Evolutionary conservation across 2,113 vertebrate species (phyloP).

Genomic region (Willisornis vidua): DNA sequence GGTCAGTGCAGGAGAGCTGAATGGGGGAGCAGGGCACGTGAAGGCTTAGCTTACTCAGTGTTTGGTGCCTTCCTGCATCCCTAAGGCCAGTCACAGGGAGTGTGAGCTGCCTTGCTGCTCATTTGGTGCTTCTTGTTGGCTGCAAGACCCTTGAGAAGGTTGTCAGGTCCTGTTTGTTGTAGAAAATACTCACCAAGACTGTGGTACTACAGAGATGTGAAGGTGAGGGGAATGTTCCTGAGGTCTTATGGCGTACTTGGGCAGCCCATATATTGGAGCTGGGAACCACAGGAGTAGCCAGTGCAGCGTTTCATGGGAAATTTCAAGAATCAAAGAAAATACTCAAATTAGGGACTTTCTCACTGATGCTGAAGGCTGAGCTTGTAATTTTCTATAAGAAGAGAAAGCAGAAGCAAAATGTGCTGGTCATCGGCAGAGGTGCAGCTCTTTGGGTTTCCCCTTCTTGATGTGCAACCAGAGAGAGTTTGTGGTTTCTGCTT

Average conservation of each 20-base stretch:
- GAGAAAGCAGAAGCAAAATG: slow-evolving; percentile 16
- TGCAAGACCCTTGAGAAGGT: not conserved
- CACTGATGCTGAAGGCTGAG: not conserved
- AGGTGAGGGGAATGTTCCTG: not conserved
- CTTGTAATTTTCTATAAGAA: not conserved
- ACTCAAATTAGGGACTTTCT: not conserved
- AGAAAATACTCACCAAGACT: not conserved
- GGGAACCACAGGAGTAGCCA: not conserved
- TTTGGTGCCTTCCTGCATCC: not conserved
- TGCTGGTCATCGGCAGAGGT: not conserved
- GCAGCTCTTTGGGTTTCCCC: not conserved
- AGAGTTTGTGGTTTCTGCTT: not conserved
- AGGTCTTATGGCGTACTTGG: not conserved
- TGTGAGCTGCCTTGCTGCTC: not conserved
- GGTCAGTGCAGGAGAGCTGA: not conserved
- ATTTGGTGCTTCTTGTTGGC: not conserved
- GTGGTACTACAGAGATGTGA: not conserved
- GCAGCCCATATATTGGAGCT: not conserved
- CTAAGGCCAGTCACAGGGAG: not conserved
- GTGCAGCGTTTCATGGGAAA: not conserved
- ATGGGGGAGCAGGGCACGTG: not conserved
- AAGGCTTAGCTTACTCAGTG: not conserved
- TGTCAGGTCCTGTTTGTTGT: not conserved
- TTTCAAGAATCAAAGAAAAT: not conserved
- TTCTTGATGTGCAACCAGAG: not conserved